Evolutionary conservation across 2,888 invertebrate genomes (phyloP), one percentile per base, ranked within the genome.

Genomic region (Stenotaenia linearis): DNA sequence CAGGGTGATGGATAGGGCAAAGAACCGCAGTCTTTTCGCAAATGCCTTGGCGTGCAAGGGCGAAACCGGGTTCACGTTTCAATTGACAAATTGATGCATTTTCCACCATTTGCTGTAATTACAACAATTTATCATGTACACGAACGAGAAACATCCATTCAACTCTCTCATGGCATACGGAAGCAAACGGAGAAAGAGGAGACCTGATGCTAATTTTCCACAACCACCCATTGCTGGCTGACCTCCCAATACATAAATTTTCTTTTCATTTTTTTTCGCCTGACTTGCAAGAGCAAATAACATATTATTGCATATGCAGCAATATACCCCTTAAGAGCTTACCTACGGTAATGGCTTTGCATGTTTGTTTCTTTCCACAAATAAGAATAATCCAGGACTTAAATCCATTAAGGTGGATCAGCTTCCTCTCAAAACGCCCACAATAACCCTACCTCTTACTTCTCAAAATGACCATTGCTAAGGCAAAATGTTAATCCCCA

Each of bases 61-160:
- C 61, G 61, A 61, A 61, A 61, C 61, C 61, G 61, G 61, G 61
- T 61, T 61, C 61, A 61, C 61, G 61, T 61, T 75, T 32, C 75
- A 37, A 75, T 75, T 75, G 75, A 75, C 75, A 75, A 75, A 75
- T 75, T 75, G 75, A 75, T 75, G 75, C 75, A 75, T 75, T 75
- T 75, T 32, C 75, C 37, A 37, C 75, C 32, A 35, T 75, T 75
- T 75, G 75, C 32, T 32, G 75, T 75, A 75, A 75, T 75, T 75
- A 75, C 75, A 75, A 32, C 75, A 37, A 75, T 75, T 75, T 37
- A 75, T 75, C 75, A 75, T 75, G 75, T 32, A 35, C 75, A 75
- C 75, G 75, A 35, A 37, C 35, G 75, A 75, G 61, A 61, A 61
- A 61, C 61, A 61, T 61, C 61, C 61, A 61, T 61, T 61, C 61